Percentiles rank a stretch among this genome's conserved stretches.
Conservation (phyloP, 2,113 vertebrate species). For the Silurus meridionalis region DNA sequence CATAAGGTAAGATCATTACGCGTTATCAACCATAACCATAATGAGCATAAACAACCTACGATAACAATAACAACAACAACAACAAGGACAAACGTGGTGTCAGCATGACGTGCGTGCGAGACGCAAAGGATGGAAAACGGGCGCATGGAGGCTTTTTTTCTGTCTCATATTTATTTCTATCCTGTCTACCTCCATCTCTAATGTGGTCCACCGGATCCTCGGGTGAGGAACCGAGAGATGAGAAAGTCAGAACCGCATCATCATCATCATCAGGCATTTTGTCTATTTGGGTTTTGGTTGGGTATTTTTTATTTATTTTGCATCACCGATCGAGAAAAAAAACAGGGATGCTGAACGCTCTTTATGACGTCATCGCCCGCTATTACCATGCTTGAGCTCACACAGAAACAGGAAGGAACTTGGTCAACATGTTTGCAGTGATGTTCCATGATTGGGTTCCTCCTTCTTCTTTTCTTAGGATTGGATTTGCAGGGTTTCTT, state of each 20-base stretch:
- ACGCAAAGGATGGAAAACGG: slow-evolving; percentile 9
- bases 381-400: not conserved
- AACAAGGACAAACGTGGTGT: slow-evolving; percentile 10
- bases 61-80: not conserved
- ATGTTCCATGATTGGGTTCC: not conserved
- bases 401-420: slow-evolving; percentile 11
- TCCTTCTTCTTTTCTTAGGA: not conserved
- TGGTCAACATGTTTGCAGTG: slow-evolving; percentile 14
- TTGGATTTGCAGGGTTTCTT: not conserved
- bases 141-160: not conserved
- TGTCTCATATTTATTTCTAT: not conserved
- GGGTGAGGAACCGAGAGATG: not conserved
- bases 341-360: not conserved
- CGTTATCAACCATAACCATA: not conserved
- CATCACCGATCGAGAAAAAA: slow-evolving; percentile 12
- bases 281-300: not conserved
- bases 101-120: slow-evolving; percentile 3
- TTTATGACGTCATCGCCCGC: slow-evolving; percentile 35
- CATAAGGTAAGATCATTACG: slow-evolving; percentile 52
- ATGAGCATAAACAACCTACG: not conserved
- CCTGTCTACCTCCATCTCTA: too few species aligned
- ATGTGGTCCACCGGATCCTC: too few species aligned
- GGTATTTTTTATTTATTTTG: not conserved
- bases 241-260: not conserved
- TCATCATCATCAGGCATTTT: slow-evolving; percentile 19